A percentile compares a stretch with the other conserved stretches of the same genome.
These are phyloP conservation scores for Pterobdella sp. DNA, from an alignment of 2,888 invertebrate genomes.

Conservation along the genomic window DNA sequence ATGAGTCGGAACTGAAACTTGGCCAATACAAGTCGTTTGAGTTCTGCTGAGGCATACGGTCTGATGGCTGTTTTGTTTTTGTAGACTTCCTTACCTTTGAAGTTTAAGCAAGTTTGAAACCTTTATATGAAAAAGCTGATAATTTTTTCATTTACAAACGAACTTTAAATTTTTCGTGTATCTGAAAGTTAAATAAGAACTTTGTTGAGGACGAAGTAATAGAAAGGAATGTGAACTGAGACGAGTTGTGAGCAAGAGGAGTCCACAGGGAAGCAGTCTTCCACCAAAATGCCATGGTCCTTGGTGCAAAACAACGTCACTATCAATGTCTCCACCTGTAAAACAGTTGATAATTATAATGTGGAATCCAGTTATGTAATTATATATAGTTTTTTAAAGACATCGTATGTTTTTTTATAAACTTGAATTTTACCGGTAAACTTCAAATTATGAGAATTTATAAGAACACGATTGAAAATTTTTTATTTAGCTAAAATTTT, in stretches of 20 bases:
- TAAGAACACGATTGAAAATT: too few relatives aligned
- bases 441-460: too few relatives aligned
- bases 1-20: constrained; percentile 35
- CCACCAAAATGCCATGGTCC: constrained; percentile 64
- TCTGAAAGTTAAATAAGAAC: background rate
- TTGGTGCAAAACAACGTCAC: constrained; percentile 65
- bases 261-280: constrained; percentile 57
- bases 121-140: background rate
- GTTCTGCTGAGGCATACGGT: constrained; percentile 15
- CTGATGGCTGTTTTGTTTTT: background rate
- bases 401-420: too few relatives aligned
- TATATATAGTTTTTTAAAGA: too few relatives aligned
- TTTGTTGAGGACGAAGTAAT: constrained; percentile 53
- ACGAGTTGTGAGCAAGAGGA: constrained; percentile 48
- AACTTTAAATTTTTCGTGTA: background rate
- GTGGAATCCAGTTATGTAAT: too few relatives aligned
- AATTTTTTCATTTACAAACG: background rate
- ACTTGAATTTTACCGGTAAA: too few relatives aligned
- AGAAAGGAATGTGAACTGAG: constrained; percentile 57
- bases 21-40: background rate
- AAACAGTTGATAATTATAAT: too few relatives aligned
- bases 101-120: background rate
- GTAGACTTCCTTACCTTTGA: background rate
- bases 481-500: too few relatives aligned
- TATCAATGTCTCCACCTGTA: constrained; percentile 51